Evolutionary conservation across 2,797 vertebrate species (phyloP).

Genomic region (Phalanger gymnotis): DNA sequence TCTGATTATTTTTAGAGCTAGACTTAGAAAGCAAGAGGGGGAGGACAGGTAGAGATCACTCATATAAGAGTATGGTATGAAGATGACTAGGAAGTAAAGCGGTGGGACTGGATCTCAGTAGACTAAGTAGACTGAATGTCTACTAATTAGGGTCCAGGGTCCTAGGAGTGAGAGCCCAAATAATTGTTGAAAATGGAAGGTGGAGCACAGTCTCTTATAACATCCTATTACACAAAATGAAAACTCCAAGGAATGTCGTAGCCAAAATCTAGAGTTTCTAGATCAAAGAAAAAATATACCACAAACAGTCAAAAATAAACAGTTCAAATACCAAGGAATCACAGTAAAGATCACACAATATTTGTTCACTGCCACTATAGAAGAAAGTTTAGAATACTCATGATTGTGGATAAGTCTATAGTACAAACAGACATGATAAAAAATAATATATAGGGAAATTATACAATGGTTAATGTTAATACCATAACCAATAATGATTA

Average conservation of each 20-base stretch:
- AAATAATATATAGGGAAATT: background rate
- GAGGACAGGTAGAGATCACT: background rate
- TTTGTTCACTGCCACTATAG: background rate
- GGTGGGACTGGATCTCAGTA: background rate
- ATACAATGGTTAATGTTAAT: too few species aligned
- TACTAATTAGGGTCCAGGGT: background rate
- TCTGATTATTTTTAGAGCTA: background rate
- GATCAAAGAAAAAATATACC: background rate
- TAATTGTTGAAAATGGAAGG: background rate
- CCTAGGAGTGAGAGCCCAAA: background rate
- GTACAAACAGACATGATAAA: background rate
- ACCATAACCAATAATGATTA: too few species aligned
- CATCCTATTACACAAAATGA: background rate
- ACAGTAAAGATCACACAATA: background rate
- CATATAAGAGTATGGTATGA: background rate
- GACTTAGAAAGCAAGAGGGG: background rate
- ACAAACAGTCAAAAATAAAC: background rate
- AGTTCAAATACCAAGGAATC: background rate
- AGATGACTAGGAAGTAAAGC: background rate
- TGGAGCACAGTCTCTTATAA: background rate
- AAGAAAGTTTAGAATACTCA: background rate
- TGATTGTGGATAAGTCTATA: background rate
- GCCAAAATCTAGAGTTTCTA: background rate
- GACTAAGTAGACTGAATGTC: background rate
- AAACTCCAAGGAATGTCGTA: background rate